These are phyloP conservation scores for Basileuterus tristriatus DNA, from an alignment of 2,797 vertebrate genomes.

Conservation along the genomic window DNA sequence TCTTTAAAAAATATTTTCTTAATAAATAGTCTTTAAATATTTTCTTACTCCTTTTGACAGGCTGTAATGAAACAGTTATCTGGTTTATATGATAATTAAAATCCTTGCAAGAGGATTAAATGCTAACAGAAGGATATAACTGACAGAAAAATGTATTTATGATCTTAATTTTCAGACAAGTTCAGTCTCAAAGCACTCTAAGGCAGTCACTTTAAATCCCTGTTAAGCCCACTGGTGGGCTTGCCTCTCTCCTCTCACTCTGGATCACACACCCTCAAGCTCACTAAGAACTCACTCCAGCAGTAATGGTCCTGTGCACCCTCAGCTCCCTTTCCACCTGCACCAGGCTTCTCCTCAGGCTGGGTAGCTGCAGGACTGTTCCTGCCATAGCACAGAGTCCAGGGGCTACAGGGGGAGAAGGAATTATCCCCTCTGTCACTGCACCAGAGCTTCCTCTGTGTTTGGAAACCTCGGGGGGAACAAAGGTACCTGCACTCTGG, in stretches of 20 bases:
- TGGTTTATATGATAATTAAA: neutral
- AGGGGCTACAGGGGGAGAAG: neutral
- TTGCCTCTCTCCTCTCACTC: neutral
- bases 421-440: neutral
- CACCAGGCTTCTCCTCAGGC: neutral
- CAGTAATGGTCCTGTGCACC: neutral
- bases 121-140: neutral
- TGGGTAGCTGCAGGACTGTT: neutral
- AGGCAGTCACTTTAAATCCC: neutral
- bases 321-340: neutral
- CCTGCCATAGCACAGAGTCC: neutral
- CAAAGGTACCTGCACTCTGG: neutral
- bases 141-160: neutral
- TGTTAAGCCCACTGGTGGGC: neutral
- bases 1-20: neutral
- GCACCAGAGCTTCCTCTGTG: neutral
- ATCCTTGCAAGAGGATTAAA: neutral
- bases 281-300: neutral
- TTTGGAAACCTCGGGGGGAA: neutral
- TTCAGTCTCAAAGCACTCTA: neutral
- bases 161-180: neutral
- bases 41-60: neutral
- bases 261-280: neutral
- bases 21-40: neutral
- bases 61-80: neutral